Evolutionary conservation across 2,113 vertebrate species (phyloP).

Genomic region (Clarias magur): DNA sequence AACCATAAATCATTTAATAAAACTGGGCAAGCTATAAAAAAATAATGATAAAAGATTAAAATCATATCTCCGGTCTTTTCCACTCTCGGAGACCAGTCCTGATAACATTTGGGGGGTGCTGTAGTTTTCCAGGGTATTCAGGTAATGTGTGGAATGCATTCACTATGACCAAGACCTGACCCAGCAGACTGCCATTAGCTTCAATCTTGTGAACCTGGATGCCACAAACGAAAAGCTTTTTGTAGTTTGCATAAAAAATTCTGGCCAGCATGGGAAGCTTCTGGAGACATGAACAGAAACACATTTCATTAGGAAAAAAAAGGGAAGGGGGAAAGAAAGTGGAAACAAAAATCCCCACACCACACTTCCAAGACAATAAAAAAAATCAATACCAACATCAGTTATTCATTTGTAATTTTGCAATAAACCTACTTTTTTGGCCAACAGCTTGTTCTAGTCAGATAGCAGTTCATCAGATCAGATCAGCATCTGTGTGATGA

Average conservation of each 20-base stretch:
- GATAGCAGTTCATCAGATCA: background rate
- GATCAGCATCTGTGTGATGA: slow-evolving; percentile 2
- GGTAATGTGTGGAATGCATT: too few species aligned
- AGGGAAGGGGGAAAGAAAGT: background rate
- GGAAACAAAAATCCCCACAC: background rate
- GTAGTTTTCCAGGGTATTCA: background rate
- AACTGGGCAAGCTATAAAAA: too few species aligned
- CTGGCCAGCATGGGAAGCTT: background rate
- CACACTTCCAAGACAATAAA: background rate
- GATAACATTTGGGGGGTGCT: too few species aligned
- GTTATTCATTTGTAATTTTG: too few species aligned
- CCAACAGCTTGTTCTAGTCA: background rate
- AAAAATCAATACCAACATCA: too few species aligned
- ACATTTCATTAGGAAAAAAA: too few species aligned
- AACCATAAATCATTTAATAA: background rate
- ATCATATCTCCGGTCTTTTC: background rate
- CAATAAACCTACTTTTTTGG: background rate
- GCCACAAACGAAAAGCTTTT: background rate
- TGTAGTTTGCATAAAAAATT: background rate
- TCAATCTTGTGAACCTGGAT: too few species aligned
- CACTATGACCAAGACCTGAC: too few species aligned
- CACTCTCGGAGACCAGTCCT: too few species aligned
- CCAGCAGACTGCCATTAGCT: too few species aligned
- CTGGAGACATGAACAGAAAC: background rate
- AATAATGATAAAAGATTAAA: too few species aligned